Evolutionary conservation across 1,140 invertebrate species (phyloP), one percentile per base, ranked within the genome.

Genomic region (Zaprionus vittiger): DNA sequence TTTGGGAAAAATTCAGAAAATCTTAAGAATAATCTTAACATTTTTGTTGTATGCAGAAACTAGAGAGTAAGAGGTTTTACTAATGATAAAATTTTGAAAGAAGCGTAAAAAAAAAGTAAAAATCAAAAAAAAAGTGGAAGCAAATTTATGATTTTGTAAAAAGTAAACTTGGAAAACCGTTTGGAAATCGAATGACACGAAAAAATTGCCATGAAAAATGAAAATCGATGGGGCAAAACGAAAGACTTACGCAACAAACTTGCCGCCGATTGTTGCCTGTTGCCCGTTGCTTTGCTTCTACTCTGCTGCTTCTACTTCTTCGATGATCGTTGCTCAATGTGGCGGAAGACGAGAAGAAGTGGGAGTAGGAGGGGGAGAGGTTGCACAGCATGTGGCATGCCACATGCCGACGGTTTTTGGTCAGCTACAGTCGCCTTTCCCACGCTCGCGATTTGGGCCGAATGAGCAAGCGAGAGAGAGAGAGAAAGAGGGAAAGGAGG

Each of bases 161-260:
- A 11, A 9, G 4, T 9, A 34, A 31, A 0, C 31, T 11, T 31
- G 31, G 9, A 31, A 34, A 11, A 34, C 31, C 2, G 0, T 34
- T 11, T 34, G 3, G 3, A 34, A 34, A 11, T 15, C 14, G 38
- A 41, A 15, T 15, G 38, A 14, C 15, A n/a, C 1, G 5, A 15
- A 52, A 52, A 49, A 28, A 63, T 31, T 31, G 41, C 38, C 34
- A 47, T 47, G n/a, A 9, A 17, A 60, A 52, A 57, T 49, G 4
- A n/a, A 74, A 47, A 47, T 47, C 41, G 41, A 87, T 17, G 20
- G 7, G 12, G 9, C 37, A 56, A 66, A 66, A 73, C 85, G 67
- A 89, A 89, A 84, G 85, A 89, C 81, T 89, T 80, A 89, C 63
- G 76, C 85, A 90, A 81, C 85, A 55, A 90, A 89, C 85, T 80